These are phyloP conservation scores for Hephaestus fuliginosus DNA, from an alignment of 2,797 vertebrate genomes.

Conservation along the genomic window DNA sequence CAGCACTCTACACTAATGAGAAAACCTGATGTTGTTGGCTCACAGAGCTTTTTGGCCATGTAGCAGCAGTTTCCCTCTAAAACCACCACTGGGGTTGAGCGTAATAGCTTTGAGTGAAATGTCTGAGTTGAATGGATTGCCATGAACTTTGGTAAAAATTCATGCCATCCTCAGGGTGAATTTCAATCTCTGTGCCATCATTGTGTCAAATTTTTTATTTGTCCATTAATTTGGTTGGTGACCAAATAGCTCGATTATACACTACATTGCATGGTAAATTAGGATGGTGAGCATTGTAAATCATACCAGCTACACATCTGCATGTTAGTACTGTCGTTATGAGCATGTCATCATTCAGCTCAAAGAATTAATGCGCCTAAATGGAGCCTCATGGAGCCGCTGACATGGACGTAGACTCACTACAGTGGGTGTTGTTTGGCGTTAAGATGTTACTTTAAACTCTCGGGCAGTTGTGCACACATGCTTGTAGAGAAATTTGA, in stretches of 20 bases:
- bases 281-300: too few relatives aligned
- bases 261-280: neutral
- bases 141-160: neutral
- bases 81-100: neutral
- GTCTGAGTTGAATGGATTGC: neutral
- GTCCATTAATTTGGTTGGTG: neutral
- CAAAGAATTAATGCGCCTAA: neutral
- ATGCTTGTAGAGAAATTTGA: neutral
- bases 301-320: neutral
- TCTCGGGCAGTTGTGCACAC: too few relatives aligned
- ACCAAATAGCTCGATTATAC: neutral
- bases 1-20: neutral
- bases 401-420: too few relatives aligned
- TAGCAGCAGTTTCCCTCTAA: neutral
- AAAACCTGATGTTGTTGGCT: neutral
- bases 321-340: neutral
- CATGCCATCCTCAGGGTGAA: neutral
- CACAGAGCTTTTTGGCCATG: neutral
- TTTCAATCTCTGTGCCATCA: neutral
- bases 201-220: neutral
- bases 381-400: too few relatives aligned
- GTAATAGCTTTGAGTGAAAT: conserved; percentile 1
- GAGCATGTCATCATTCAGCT: neutral
- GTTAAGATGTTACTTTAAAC: neutral
- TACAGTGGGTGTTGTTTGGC: too few relatives aligned